A percentile compares a stretch with the other conserved stretches of the same genome.
These are phyloP conservation scores for Geococcyx californianus DNA, from an alignment of 2,113 vertebrate species.

Conservation along the genomic window DNA sequence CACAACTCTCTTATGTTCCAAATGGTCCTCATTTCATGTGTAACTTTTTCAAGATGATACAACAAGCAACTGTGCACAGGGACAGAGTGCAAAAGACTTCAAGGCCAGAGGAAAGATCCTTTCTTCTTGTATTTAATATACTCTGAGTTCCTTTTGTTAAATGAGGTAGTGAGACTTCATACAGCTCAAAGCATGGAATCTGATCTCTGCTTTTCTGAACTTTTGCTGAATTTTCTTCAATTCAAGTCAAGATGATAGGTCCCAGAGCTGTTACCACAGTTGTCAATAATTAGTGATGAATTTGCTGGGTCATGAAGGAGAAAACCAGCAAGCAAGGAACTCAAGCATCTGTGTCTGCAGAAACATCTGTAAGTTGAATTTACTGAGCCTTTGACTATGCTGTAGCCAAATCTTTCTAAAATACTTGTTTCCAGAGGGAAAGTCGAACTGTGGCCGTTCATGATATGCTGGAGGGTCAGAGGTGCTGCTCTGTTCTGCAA, in stretches of 20 bases:
- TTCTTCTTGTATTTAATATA: background rate
- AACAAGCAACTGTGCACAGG: background rate
- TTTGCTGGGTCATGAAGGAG: background rate
- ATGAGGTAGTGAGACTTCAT: background rate
- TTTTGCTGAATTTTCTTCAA: background rate
- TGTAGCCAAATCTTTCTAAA: background rate
- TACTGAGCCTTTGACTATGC: background rate
- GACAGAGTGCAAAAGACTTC: background rate
- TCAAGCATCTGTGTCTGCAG: background rate
- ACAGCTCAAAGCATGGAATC: background rate
- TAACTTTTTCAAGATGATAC: background rate
- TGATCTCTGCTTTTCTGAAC: conserved; percentile 26
- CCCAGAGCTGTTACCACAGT: background rate
- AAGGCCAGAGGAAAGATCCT: background rate
- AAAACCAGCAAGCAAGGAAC: background rate
- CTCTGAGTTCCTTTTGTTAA: background rate
- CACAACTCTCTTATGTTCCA: background rate
- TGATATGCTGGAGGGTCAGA: background rate
- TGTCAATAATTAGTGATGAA: background rate
- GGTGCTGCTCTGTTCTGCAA: background rate
- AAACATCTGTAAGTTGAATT: background rate
- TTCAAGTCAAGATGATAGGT: background rate
- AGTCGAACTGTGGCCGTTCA: background rate
- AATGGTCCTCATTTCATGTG: background rate
- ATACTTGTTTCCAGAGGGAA: background rate